Evolutionary conservation across 1,140 invertebrate genomes (phyloP), one percentile per base, ranked within the genome.

Genomic region (Lucilia sericata): DNA sequence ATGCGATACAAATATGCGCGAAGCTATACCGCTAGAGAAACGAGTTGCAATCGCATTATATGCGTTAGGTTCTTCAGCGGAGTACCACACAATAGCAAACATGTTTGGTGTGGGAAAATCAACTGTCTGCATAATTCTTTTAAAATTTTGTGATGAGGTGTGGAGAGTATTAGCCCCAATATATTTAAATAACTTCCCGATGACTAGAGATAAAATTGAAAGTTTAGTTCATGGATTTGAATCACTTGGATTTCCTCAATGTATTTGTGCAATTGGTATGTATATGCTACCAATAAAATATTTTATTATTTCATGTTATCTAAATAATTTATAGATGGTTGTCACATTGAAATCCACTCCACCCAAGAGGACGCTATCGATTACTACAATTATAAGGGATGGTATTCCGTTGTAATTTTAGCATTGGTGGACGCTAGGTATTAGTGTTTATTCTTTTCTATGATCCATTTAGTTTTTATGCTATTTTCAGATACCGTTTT

Each of bases 371-470:
- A 82, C 13, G 76, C 55, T 4, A 55, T 21, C 4, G 70, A 82
- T 25, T 84, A 84, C 49, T 75, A 82, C 19, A 84, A 82, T 82
- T 82, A 60, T 51, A 82, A 84, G 25, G 84, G 80, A 2, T 84
- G 84, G 84, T 82, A 84, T 42, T 84, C 84, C 19, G 51, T 75
- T 30, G 51, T 84, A 36, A 30, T 82, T 13, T 47, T 84, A n/a
- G 84, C 84, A 19, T 42, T 34, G 21, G 76, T 70, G 10, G 78
- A 82, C 25, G 19, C 49, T 19, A 84, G 70, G 84, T 84, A 84
- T 34, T 74, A 7, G 30, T 74, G 25, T 42, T 74, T 7, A 83
- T 42, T 74, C 5, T 36, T 36, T 19, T 74, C 2, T 74, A 81
- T 5, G 76, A 81, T 84, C 80, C 12, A 55, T 55, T 42, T 47